phyloP scores from a whole-genome alignment of 2,113 vertebrate species.

The Cinclus cinclus region DNA sequence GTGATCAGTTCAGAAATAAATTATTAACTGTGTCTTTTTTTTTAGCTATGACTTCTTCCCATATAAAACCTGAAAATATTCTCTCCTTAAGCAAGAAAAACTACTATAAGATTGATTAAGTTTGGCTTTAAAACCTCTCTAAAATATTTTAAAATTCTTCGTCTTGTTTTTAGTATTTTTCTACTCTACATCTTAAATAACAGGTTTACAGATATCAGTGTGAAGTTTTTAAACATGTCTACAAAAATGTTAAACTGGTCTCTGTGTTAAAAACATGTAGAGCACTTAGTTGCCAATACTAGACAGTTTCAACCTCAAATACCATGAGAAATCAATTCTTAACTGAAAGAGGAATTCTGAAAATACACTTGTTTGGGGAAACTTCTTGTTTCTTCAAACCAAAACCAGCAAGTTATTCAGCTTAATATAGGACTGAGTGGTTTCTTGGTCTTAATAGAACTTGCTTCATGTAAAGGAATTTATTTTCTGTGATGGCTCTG shows the following conservation, averaged over 20 bases:
- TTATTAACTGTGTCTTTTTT: neutral
- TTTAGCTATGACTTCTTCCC: neutral
- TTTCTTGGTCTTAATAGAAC: constrained; percentile 6
- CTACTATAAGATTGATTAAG: neutral
- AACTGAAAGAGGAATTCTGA: constrained; percentile 38
- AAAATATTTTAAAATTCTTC: neutral
- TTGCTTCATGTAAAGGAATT: neutral
- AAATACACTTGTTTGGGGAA: neutral
- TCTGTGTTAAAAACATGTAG: neutral
- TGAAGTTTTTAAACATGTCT: neutral
- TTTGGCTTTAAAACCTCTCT: neutral
- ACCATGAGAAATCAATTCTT: neutral
- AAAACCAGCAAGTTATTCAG: constrained; percentile 10
- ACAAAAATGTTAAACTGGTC: neutral
- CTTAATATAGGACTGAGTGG: neutral
- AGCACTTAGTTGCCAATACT: neutral
- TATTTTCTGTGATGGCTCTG: neutral
- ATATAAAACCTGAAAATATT: neutral
- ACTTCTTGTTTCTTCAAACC: neutral
- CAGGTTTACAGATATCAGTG: neutral
- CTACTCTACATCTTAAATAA: neutral
- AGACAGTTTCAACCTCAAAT: neutral
- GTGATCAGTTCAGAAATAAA: neutral
- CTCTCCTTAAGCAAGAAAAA: neutral
- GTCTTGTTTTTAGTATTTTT: neutral